Evolutionary conservation across 2,888 invertebrate genomes (phyloP).

Genomic region (Philhelius pedissequus): DNA sequence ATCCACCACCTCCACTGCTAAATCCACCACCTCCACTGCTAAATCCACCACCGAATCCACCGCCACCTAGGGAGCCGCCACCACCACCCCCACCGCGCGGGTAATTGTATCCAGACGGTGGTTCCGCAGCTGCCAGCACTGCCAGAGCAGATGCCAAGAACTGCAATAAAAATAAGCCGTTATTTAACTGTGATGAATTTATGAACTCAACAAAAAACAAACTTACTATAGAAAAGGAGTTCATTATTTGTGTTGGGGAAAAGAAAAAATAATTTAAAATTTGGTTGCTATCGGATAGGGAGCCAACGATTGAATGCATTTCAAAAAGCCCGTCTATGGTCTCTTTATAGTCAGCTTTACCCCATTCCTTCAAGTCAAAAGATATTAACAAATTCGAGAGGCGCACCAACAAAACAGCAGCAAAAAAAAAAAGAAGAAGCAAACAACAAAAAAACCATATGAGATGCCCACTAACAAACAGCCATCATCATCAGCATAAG

Average conservation of each 20-base stretch:
- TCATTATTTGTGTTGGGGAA: constrained; percentile 79
- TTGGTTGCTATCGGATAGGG: constrained; percentile 79
- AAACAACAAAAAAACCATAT: constrained; percentile 35
- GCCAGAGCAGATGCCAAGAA: constrained; percentile 91
- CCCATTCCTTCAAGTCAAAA: constrained; percentile 54
- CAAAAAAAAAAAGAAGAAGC: neutral
- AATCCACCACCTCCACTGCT: constrained; percentile 76
- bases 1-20: constrained; percentile 75
- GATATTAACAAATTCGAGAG: constrained; percentile 66
- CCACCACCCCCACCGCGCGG: constrained; percentile 82
- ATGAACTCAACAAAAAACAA: neutral
- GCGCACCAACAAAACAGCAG: constrained; percentile 26
- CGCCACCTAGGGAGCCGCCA: constrained; percentile 80
- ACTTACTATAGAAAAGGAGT: constrained; percentile 80
- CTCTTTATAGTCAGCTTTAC: constrained; percentile 77
- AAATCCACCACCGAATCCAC: constrained; percentile 78
- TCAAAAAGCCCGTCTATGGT: constrained; percentile 75
- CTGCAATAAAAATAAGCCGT: constrained; percentile 80
- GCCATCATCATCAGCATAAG: constrained; percentile 36
- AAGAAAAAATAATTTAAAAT: constrained; percentile 77
- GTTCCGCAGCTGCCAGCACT: constrained; percentile 86
- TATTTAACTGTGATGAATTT: constrained; percentile 17
- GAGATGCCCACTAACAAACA: constrained; percentile 58
- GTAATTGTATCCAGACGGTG: constrained; percentile 88
- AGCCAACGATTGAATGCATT: constrained; percentile 79